A percentile compares a stretch with the other conserved stretches of the same genome.
Conservation (phyloP, 2,113 vertebrate genomes). For the Pelecanoides urinatrix region DNA sequence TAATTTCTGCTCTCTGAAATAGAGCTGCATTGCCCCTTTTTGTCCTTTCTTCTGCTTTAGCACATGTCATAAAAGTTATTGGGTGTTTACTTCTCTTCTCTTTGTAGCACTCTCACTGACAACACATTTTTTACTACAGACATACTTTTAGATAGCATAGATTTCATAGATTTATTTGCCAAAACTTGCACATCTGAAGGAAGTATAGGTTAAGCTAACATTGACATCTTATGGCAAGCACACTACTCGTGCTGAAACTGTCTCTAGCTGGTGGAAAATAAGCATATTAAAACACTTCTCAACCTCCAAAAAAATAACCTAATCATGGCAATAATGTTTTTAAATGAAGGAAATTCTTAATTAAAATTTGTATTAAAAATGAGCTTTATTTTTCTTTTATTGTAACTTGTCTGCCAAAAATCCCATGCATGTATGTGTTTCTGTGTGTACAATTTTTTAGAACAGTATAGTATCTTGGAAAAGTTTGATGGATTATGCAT, state of each 20-base stretch:
- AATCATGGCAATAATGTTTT: neutral
- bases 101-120: neutral
- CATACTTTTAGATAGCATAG: neutral
- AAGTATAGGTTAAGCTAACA: neutral
- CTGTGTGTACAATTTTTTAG: neutral
- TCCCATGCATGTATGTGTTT: neutral
- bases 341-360: neutral
- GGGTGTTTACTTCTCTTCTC: neutral
- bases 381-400: neutral
- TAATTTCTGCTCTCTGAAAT: neutral
- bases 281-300: neutral
- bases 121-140: neutral
- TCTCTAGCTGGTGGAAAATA: neutral
- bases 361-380: neutral
- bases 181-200: neutral
- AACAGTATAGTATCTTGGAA: neutral
- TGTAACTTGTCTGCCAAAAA: neutral
- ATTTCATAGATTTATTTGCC: slow-evolving; percentile 14
- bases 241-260: slow-evolving; percentile 15
- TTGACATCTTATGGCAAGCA: neutral
- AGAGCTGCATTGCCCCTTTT: neutral
- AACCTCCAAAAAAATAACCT: neutral
- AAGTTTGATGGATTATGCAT: neutral
- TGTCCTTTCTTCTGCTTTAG: neutral
- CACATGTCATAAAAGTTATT: neutral